Percentiles rank a stretch among this genome's conserved stretches.
phyloP scores from a whole-genome alignment of 2,888 invertebrate species.

The Rhagophthalmus giganteus region DNA sequence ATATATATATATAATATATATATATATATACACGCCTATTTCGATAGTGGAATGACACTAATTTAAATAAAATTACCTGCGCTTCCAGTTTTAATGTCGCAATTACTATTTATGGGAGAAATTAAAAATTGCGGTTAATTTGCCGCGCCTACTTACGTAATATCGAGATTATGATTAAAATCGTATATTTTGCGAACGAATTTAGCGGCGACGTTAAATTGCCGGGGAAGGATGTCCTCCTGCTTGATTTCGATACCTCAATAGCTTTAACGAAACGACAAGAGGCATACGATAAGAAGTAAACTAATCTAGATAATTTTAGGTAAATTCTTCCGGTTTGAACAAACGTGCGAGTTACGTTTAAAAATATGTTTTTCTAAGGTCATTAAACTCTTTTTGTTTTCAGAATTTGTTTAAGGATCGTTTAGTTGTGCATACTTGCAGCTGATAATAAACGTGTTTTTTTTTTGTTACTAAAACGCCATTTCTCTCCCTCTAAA shows the following conservation, averaged over 20 bases:
- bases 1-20: neutral
- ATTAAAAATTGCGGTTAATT: too few species aligned
- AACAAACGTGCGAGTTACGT: conserved; percentile 19
- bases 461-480: conserved; percentile 9
- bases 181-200: too few species aligned
- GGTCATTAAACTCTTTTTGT: conserved; percentile 30
- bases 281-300: too few species aligned
- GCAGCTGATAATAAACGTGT: conserved; percentile 12
- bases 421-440: conserved; percentile 18
- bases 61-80: too few species aligned
- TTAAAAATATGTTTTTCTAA: conserved; percentile 25
- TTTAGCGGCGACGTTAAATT: too few species aligned
- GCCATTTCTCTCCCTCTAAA: neutral
- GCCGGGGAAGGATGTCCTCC: too few species aligned
- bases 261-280: too few species aligned
- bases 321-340: conserved; percentile 21
- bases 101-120: too few species aligned
- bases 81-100: too few species aligned
- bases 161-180: neutral
- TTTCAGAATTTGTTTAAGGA: conserved; percentile 22
- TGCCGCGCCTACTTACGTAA: neutral
- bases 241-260: too few species aligned
- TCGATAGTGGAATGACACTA: too few species aligned
- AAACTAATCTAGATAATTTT: conserved; percentile 13
- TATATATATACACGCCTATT: neutral